These are phyloP conservation scores for Eulemur rubriventer DNA, from an alignment of 2,797 vertebrate genomes.

Conservation along the genomic window DNA sequence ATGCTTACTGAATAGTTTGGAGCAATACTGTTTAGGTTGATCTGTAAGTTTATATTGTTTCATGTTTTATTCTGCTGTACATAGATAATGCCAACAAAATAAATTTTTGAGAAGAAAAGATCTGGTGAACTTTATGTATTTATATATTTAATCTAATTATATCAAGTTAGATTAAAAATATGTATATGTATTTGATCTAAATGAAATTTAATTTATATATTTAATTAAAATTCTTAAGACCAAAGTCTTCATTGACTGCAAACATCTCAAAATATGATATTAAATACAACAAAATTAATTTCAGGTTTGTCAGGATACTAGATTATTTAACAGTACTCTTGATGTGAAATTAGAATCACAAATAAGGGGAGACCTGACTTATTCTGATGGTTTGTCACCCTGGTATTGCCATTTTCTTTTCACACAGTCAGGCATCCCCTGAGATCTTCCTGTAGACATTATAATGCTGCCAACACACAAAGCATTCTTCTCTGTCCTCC, in stretches of 20 bases:
- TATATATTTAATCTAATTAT: background rate
- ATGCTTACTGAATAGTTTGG: background rate
- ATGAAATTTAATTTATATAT: background rate
- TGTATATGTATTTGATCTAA: background rate
- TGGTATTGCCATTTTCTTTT: background rate
- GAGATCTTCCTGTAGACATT: background rate
- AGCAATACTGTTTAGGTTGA: background rate
- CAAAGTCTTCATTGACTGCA: background rate
- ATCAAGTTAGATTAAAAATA: background rate
- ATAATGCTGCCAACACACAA: background rate
- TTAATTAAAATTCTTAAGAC: background rate
- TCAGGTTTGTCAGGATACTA: background rate
- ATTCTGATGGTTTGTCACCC: background rate
- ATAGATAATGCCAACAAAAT: background rate
- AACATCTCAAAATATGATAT: background rate
- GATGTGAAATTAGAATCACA: background rate
- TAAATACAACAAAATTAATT: background rate
- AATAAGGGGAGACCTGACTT: rapidly evolving
- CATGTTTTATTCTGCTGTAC: background rate
- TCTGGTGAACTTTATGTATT: background rate
- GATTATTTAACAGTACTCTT: background rate
- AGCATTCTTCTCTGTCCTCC: background rate
- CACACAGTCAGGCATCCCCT: background rate
- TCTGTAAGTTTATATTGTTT: background rate
- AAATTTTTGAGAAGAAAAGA: background rate